Percentiles rank a stretch among this genome's conserved stretches.
Evolutionary conservation across 2,888 invertebrate species (phyloP).

Genomic region (Melipona beecheii): DNA sequence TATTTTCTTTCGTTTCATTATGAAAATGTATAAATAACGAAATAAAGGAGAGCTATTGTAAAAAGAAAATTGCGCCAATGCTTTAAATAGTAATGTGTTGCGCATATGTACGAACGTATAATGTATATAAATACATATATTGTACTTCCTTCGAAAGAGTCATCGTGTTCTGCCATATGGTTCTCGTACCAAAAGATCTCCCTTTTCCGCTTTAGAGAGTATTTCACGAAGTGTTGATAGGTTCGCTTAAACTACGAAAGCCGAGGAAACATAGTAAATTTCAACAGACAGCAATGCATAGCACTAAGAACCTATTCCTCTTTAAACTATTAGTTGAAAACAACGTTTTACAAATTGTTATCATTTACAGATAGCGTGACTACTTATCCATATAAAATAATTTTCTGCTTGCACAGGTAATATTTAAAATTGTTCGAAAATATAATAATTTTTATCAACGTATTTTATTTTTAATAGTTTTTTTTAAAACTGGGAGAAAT

Average conservation of each 20-base stretch:
- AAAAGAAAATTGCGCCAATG: background rate
- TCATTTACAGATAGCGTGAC: background rate
- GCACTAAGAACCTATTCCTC: background rate
- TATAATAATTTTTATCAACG: background rate
- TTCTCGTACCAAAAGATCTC: conserved; percentile 45
- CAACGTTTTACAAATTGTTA: background rate
- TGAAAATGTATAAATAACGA: background rate
- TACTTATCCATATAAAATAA: background rate
- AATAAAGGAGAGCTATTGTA: background rate
- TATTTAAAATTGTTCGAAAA: background rate
- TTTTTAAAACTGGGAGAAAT: background rate
- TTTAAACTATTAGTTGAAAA: background rate
- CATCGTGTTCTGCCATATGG: conserved; percentile 74
- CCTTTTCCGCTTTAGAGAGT: conserved; percentile 48
- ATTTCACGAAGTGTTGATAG: conserved; percentile 78
- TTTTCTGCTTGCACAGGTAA: background rate
- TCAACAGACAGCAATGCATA: background rate
- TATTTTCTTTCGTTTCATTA: background rate
- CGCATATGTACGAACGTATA: background rate
- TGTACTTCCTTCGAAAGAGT: conserved; percentile 67
- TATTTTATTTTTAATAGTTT: background rate
- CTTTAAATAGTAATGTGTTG: conserved; percentile 56
- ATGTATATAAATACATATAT: conserved; percentile 24
- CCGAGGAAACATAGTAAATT: conserved; percentile 69
- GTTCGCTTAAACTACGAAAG: conserved; percentile 74